Percentiles rank a stretch among this genome's conserved stretches.
Conservation (phyloP, 2,888 invertebrate species). For the Acanthosepion esculentum region DNA sequence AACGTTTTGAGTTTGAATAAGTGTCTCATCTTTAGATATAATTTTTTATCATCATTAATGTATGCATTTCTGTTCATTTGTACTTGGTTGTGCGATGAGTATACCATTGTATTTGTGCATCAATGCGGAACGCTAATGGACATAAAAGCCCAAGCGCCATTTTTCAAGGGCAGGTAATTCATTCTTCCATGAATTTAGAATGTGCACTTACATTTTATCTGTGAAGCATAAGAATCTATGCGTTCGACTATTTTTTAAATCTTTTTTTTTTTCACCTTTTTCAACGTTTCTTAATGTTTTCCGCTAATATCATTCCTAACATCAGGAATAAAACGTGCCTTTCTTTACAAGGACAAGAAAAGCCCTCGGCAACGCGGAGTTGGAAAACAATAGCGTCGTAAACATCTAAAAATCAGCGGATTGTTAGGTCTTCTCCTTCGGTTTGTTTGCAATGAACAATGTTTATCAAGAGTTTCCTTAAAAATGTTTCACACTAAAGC, state of each 20-base stretch:
- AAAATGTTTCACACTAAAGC: too few relatives aligned
- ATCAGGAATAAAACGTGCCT: too few relatives aligned
- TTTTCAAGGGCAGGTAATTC: not conserved
- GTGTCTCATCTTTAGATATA: too few relatives aligned
- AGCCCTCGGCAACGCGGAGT: too few relatives aligned
- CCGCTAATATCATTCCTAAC: not conserved
- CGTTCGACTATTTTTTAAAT: not conserved
- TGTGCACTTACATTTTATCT: not conserved
- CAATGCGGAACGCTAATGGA: not conserved
- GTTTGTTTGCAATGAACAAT: too few relatives aligned
- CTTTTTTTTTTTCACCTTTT: not conserved
- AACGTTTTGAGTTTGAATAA: too few relatives aligned
- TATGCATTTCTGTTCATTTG: not conserved
- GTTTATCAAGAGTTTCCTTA: too few relatives aligned
- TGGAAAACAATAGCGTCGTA: too few relatives aligned
- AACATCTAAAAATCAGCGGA: too few relatives aligned
- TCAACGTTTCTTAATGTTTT: not conserved
- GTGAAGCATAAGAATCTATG: not conserved
- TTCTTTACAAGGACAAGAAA: too few relatives aligned
- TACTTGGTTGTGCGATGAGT: too few relatives aligned
- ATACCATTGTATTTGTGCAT: not conserved
- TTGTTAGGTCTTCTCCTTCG: too few relatives aligned
- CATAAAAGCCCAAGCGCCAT: not conserved
- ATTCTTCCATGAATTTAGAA: not conserved
- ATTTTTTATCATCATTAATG: not conserved